phyloP scores from a whole-genome alignment of 2,888 invertebrate genomes.

The Athalia circularis region DNA sequence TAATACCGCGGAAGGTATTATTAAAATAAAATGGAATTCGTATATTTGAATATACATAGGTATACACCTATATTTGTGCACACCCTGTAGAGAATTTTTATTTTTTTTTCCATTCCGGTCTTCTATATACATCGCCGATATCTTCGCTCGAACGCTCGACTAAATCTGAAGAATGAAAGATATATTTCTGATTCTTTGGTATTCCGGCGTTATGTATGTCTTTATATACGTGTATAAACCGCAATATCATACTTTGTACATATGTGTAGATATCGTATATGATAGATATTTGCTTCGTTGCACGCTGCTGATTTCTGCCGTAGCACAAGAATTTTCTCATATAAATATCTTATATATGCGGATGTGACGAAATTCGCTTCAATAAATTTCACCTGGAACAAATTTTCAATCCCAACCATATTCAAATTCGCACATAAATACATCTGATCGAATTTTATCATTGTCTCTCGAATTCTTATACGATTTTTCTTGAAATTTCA shows the following conservation, averaged over 20 bases:
- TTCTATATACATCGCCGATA: conserved; percentile 26
- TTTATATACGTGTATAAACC: not conserved
- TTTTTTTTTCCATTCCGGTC: not conserved
- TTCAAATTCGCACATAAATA: not conserved
- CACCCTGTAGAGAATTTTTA: not conserved
- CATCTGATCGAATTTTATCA: too few species aligned
- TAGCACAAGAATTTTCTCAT: not conserved
- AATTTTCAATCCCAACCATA: not conserved
- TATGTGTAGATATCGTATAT: not conserved
- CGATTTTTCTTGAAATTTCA: too few species aligned
- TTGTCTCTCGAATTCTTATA: too few species aligned
- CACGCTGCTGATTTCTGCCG: not conserved
- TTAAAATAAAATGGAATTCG: conserved; percentile 31
- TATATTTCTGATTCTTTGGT: conserved; percentile 34
- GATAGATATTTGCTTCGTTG: conserved; percentile 16
- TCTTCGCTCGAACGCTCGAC: conserved; percentile 52
- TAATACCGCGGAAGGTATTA: not conserved
- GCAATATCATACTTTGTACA: conserved; percentile 15
- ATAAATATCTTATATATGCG: conserved; percentile 3
- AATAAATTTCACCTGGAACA: too few species aligned
- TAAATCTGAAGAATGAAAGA: conserved; percentile 55
- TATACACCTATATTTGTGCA: not conserved
- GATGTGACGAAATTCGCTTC: too few species aligned
- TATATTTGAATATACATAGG: not conserved
- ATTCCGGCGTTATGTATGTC: not conserved